Evolutionary conservation across 2,113 vertebrate genomes (phyloP).

Genomic region (Labeo catla): DNA sequence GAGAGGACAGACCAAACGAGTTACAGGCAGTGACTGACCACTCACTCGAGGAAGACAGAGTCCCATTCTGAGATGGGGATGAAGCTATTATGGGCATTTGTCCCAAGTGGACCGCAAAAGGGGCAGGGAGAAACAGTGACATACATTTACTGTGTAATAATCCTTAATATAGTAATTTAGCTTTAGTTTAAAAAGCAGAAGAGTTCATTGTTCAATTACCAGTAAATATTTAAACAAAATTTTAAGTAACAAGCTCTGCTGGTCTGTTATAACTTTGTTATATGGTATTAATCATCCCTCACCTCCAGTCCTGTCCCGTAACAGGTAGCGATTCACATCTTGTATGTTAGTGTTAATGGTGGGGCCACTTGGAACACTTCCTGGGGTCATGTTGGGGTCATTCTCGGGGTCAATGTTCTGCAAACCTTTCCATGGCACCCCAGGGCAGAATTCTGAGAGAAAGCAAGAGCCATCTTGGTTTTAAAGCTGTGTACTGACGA

Average conservation of each 20-base stretch:
- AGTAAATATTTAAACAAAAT: background rate
- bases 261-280: background rate
- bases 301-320: slow-evolving; percentile 93
- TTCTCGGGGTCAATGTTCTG: slow-evolving; percentile 98
- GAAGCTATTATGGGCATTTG: slow-evolving; percentile 63
- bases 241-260: background rate
- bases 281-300: slow-evolving; percentile 30
- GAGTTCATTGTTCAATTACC: background rate
- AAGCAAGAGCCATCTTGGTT: background rate
- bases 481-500: background rate
- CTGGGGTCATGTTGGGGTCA: slow-evolving; percentile 97
- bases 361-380: slow-evolving; percentile 94
- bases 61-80: slow-evolving; percentile 80
- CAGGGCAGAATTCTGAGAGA: slow-evolving; percentile 92
- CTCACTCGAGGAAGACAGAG: slow-evolving; percentile 82
- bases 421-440: slow-evolving; percentile 98
- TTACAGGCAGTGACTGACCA: slow-evolving; percentile 84
- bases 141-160: background rate
- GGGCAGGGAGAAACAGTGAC: background rate
- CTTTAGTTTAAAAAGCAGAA: background rate
- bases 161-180: background rate
- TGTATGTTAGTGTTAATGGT: slow-evolving; percentile 98
- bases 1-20: slow-evolving; percentile 82
- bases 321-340: slow-evolving; percentile 96
- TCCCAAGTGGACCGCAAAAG: slow-evolving; percentile 25